Evolutionary conservation across 2,113 vertebrate genomes (phyloP).

Genomic region (Elephantulus edwardii): DNA sequence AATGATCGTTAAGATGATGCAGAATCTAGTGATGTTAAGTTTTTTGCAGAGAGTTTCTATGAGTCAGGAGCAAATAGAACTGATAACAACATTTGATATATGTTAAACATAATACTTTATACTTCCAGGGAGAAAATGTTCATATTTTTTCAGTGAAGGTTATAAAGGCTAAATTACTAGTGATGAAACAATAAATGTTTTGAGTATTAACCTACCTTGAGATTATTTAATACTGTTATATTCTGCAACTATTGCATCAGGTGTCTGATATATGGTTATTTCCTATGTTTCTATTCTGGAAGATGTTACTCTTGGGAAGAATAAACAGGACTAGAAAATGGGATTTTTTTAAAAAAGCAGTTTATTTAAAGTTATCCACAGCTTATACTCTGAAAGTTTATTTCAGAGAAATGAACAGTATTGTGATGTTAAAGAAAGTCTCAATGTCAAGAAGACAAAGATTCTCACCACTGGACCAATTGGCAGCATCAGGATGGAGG

Average conservation of each 20-base stretch:
- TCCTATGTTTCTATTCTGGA: conserved; percentile 61
- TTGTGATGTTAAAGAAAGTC: not conserved
- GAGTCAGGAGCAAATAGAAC: too few relatives aligned
- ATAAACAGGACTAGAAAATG: conserved; percentile 56
- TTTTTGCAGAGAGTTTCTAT: too few relatives aligned
- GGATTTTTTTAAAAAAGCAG: conserved; percentile 5
- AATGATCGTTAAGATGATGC: not conserved
- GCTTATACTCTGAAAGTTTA: conserved; percentile 43
- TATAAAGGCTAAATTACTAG: conserved; percentile 42
- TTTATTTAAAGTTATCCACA: conserved; percentile 53
- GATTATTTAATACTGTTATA: conserved; percentile 56
- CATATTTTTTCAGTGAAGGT: conserved; percentile 54
- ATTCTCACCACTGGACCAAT: too few relatives aligned
- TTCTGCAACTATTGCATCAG: conserved; percentile 44
- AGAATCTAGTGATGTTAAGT: not conserved
- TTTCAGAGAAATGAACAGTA: not conserved
- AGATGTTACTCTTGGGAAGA: conserved; percentile 69
- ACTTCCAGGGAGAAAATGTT: conserved; percentile 35
- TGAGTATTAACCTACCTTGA: conserved; percentile 25
- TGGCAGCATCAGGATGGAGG: too few relatives aligned
- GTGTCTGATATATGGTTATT: conserved; percentile 58
- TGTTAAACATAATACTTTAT: conserved; percentile 34
- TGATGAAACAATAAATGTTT: conserved; percentile 59
- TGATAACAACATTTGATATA: not conserved
- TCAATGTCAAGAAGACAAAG: too few relatives aligned